Base-by-base conservation (phyloP, 2,888 invertebrate species). In the Bibio marci region DNA sequence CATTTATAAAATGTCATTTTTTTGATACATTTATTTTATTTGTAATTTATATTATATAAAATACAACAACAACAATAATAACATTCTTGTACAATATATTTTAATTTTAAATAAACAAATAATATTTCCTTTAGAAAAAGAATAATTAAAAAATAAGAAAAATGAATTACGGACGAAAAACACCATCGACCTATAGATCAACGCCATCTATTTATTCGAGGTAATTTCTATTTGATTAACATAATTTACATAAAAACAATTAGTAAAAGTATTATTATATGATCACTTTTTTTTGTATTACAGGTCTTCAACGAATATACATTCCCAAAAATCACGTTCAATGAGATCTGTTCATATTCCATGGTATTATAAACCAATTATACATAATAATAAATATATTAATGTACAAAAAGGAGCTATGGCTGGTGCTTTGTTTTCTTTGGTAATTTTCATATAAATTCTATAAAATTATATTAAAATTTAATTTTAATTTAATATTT, bases 161-260 rank as follows among this genome's bases (percentile, higher is more conserved):
- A 6, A 22, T 22, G 22, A 22, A 22, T 22, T 22, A 22, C 8
- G 22, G 22, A 6, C 4, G 22, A 22, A 22, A 22, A 61, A 80
- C 83, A 19, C 85, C 86, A 4, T 82, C 83, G 40, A 79, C 83
- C 4, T 73, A 73, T 52, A 66, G 73, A 49, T 87, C 87, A 35
- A 85, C 87, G 48, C 85, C 85, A 10, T 87, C 87, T 1, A 78
- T 88, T 32, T 87, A 88, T 56, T 88, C 88, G 1, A 70, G 71
- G 73, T 73, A 59, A 60, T 2, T 33, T n/a, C 6, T 14, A 32
- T 14, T 32, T 13, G 11, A 22, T 6, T 6, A 22, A 22, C n/a
- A n/a, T n/a, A n/a, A n/a, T n/a, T n/a, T n/a, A n/a, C n/a, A n/a
- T n/a, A n/a, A n/a, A n/a, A n/a, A n/a, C n/a, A n/a, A n/a, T n/a